Evolutionary conservation across 2,113 vertebrate species (phyloP).

Genomic region (Corydoras sp.): DNA sequence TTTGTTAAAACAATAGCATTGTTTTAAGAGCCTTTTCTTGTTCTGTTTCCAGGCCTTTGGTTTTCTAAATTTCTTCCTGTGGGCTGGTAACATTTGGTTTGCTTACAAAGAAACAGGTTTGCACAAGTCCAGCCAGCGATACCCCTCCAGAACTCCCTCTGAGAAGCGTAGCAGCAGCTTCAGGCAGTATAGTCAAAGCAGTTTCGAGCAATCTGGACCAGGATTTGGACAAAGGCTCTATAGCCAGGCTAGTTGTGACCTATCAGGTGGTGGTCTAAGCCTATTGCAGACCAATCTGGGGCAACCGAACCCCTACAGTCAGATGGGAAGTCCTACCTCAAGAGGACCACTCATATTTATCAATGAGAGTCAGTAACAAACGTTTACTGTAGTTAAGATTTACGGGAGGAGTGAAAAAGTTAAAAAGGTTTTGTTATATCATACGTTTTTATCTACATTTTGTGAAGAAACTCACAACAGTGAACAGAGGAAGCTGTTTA

Average conservation of each 20-base stretch:
- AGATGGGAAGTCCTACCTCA: slow-evolving; percentile 63
- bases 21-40: neutral
- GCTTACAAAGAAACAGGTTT: slow-evolving; percentile 97
- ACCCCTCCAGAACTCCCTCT: slow-evolving; percentile 73
- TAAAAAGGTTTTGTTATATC: neutral
- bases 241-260: slow-evolving; percentile 54
- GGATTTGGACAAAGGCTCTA: slow-evolving; percentile 46
- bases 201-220: slow-evolving; percentile 64
- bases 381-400: neutral
- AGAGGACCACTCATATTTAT: slow-evolving; percentile 78
- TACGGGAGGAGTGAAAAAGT: neutral
- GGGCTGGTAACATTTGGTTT: slow-evolving; percentile 99
- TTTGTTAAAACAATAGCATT: too few species aligned
- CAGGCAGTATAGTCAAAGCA: slow-evolving; percentile 75
- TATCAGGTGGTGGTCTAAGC: slow-evolving; percentile 54
- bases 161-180: slow-evolving; percentile 81
- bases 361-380: slow-evolving; percentile 63
- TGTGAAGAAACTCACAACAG: too few species aligned
- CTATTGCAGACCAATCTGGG: slow-evolving; percentile 68
- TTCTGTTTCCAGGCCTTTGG: slow-evolving; percentile 79
- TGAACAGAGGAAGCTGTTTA: too few species aligned
- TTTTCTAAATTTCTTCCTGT: slow-evolving; percentile 91
- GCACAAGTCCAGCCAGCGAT: slow-evolving; percentile 84
- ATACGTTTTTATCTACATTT: too few species aligned
- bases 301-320: slow-evolving; percentile 61